Conservation (phyloP, 2,888 invertebrate genomes). For the Calliopum simillimum region DNA sequence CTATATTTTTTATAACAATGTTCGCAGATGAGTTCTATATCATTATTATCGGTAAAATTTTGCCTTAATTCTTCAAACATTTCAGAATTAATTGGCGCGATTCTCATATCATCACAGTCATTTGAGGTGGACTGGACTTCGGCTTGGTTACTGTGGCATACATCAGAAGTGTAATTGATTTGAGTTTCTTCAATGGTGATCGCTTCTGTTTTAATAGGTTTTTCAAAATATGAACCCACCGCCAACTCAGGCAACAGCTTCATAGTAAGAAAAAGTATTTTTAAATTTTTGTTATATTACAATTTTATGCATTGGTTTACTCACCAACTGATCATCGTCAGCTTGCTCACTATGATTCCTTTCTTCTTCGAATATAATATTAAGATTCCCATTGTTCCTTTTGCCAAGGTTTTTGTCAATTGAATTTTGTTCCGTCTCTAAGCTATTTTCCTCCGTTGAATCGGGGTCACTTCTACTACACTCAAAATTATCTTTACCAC, state of each 20-base stretch:
- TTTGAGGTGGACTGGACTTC: constrained; percentile 32
- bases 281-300: background rate
- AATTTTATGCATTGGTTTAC: constrained; percentile 7
- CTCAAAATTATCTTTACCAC: background rate
- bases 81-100: background rate
- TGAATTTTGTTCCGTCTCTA: background rate
- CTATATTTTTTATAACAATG: constrained; percentile 58
- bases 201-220: constrained; percentile 45
- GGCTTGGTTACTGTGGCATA: constrained; percentile 4
- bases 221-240: constrained; percentile 31
- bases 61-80: constrained; percentile 13
- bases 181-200: constrained; percentile 37
- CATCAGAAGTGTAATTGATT: background rate
- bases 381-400: no score
- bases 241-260: constrained; percentile 48
- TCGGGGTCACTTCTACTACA: background rate
- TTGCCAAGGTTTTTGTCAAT: background rate
- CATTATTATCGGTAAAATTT: constrained; percentile 19
- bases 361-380: no score
- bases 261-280: background rate
- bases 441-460: constrained; percentile 3
- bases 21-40: constrained; percentile 51
- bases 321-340: constrained; percentile 47
- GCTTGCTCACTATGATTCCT: constrained; percentile 22
- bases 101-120: constrained; percentile 34